A percentile compares a stretch with the other conserved stretches of the same genome.
Evolutionary conservation across 2,888 invertebrate species (phyloP).

Genomic region (Netelia fuscicornis): DNA sequence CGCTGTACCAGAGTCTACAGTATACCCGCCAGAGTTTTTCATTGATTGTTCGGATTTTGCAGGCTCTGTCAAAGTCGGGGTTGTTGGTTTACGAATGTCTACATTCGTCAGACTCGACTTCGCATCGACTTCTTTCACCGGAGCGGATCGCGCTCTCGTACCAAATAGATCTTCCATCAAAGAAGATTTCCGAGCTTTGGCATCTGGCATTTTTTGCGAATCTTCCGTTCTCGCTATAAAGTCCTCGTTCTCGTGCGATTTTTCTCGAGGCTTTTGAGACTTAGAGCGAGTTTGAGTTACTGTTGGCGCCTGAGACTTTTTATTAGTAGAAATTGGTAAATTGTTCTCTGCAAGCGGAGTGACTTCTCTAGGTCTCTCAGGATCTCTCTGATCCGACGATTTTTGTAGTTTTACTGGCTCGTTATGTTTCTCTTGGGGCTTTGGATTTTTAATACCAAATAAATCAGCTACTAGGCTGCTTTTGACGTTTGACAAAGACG

Average conservation of each 20-base stretch:
- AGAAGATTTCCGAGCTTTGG: constrained; percentile 74
- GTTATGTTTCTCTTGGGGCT: constrained; percentile 62
- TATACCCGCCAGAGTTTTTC: constrained; percentile 69
- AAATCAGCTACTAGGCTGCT: constrained; percentile 75
- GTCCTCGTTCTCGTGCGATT: constrained; percentile 65
- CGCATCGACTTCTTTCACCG: constrained; percentile 52
- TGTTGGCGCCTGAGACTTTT: constrained; percentile 5
- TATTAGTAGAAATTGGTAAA: constrained; percentile 50
- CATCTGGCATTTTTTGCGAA: constrained; percentile 61
- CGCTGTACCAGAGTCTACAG: constrained; percentile 68
- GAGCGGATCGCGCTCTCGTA: constrained; percentile 63
- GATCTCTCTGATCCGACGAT: constrained; percentile 29
- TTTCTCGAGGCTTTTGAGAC: constrained; percentile 53
- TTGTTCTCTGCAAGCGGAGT: constrained; percentile 33
- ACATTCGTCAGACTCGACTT: constrained; percentile 56
- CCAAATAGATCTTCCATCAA: constrained; percentile 80
- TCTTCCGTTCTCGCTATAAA: constrained; percentile 63
- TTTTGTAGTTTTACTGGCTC: constrained; percentile 50
- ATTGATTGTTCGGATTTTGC: constrained; percentile 58
- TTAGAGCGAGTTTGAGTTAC: constrained; percentile 12
- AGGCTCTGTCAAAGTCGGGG: constrained; percentile 59
- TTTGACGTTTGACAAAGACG: constrained; percentile 64
- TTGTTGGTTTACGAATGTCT: constrained; percentile 55
- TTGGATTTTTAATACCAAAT: constrained; percentile 75
- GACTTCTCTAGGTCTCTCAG: constrained; percentile 28